Evolutionary conservation across 2,888 invertebrate species (phyloP).

Genomic region (Ischnus inquisitorius): DNA sequence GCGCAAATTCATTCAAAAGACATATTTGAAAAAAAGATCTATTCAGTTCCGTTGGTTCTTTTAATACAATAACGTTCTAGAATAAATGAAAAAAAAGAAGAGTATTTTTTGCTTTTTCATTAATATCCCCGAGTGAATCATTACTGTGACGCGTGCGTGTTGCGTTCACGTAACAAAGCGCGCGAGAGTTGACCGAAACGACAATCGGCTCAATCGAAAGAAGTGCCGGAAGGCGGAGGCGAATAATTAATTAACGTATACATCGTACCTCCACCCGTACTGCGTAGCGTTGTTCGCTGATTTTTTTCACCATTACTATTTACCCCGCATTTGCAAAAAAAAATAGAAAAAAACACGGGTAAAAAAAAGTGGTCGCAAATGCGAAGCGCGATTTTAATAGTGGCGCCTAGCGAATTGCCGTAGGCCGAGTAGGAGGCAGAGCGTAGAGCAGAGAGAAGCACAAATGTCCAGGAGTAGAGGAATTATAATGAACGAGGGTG

Average conservation of each 20-base stretch:
- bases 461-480: slow-evolving; percentile 60
- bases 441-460: slow-evolving; percentile 29
- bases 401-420: slow-evolving; percentile 72
- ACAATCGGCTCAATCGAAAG: slow-evolving; percentile 67
- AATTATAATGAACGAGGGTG: slow-evolving; percentile 68
- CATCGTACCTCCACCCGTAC: slow-evolving; percentile 3
- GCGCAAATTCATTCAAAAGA: too few relatives aligned
- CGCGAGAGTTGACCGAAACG: slow-evolving; percentile 44
- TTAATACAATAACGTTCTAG: too few relatives aligned
- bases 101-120: background rate
- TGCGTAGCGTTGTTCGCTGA: background rate
- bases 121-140: slow-evolving; percentile 54
- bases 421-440: slow-evolving; percentile 38
- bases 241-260: slow-evolving; percentile 65
- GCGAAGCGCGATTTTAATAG: slow-evolving; percentile 38
- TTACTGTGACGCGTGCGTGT: slow-evolving; percentile 53
- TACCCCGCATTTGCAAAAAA: background rate
- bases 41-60: too few relatives aligned
- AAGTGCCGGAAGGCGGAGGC: slow-evolving; percentile 71
- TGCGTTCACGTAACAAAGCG: slow-evolving; percentile 61
- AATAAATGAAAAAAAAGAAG: background rate
- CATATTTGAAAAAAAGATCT: too few relatives aligned
- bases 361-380: background rate
- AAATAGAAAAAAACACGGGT: background rate
- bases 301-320: background rate